phyloP scores from a whole-genome alignment of 2,888 invertebrate species.

The Ophion ellenae region DNA sequence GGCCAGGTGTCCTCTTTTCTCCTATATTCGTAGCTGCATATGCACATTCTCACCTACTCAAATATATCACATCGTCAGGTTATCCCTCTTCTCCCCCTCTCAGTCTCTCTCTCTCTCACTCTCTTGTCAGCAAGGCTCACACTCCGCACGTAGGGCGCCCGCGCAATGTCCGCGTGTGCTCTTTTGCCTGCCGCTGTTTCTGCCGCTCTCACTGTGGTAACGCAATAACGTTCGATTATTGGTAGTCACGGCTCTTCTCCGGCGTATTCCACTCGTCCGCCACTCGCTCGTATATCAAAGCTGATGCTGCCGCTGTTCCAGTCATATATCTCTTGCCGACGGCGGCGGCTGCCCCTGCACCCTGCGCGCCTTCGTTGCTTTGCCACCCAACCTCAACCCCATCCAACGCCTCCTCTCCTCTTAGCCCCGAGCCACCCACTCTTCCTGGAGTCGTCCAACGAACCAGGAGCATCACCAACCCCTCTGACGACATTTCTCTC shows the following conservation, averaged over 20 bases:
- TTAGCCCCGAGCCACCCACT: too few species aligned
- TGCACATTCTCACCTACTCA: neutral
- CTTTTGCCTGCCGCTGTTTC: constrained; percentile 47
- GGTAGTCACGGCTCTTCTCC: constrained; percentile 75
- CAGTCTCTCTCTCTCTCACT: constrained; percentile 20
- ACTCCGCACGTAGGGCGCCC: neutral
- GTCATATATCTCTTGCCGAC: constrained; percentile 54
- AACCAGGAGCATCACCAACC: constrained; percentile 36
- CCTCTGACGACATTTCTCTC: constrained; percentile 38
- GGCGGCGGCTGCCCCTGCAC: constrained; percentile 28
- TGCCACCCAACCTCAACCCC: constrained; percentile 13
- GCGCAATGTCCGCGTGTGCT: constrained; percentile 30
- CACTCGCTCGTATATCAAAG: constrained; percentile 80
- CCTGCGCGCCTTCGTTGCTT: constrained; percentile 46
- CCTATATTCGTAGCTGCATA: neutral
- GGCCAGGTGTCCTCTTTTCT: neutral
- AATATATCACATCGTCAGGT: constrained; percentile 20
- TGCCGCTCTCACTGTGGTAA: constrained; percentile 71
- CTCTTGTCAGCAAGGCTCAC: constrained; percentile 24
- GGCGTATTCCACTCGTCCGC: constrained; percentile 59
- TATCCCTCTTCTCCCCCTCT: constrained; percentile 2
- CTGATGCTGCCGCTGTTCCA: constrained; percentile 65
- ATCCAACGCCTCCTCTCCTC: too few species aligned
- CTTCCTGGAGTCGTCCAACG: constrained; percentile 6
- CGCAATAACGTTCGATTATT: constrained; percentile 82